Base-by-base conservation (phyloP, 2,888 invertebrate species). In the Drosophila mulleri region DNA sequence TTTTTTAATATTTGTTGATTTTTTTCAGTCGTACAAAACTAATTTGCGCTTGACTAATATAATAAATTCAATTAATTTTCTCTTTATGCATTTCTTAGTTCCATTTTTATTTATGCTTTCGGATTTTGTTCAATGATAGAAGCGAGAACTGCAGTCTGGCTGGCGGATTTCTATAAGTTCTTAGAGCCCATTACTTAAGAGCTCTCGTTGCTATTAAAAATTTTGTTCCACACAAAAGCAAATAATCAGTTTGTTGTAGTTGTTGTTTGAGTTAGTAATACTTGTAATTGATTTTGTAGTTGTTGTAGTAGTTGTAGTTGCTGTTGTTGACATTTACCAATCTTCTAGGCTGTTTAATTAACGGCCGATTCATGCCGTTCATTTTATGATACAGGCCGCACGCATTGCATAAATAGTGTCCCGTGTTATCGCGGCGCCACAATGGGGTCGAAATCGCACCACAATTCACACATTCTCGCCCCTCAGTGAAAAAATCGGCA, bases 401-500 rank as follows among this genome's bases (percentile, higher is more conserved):
- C 82, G 99, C 99, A 95, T 99, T 99, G 96, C 99, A 99, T 91
- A 99, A 96, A 94, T 99, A 99, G 94, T 99, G 98, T 80, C 99
- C 99, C 91, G 98, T 98, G 93, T 98, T 98, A 95, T 99, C 99
- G 93, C 99, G 96, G 85, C 99, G 96, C 99, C 99, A 99, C 88
- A 99, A 95, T 77, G 99, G 99, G 85, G 99, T 99, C 90, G 97
- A 97, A 93, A 98, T 98, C 82, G 98, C 98, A 89, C 98, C 98
- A 94, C 99, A 99, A 95, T 99, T 99, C 75, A 98, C 98, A 94
- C 99, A 99, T 94, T 99, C 98, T 88, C 99, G 96, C 56, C 98
- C 98, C 94, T 99, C 99, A 91, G 94, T 93, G 91, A 92, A 93
- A 91, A 92, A 91, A 92, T 93, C 93, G 91, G 93, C 93, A 91